Evolutionary conservation across 2,888 invertebrate genomes (phyloP).

Genomic region (Trimorus sp.): DNA sequence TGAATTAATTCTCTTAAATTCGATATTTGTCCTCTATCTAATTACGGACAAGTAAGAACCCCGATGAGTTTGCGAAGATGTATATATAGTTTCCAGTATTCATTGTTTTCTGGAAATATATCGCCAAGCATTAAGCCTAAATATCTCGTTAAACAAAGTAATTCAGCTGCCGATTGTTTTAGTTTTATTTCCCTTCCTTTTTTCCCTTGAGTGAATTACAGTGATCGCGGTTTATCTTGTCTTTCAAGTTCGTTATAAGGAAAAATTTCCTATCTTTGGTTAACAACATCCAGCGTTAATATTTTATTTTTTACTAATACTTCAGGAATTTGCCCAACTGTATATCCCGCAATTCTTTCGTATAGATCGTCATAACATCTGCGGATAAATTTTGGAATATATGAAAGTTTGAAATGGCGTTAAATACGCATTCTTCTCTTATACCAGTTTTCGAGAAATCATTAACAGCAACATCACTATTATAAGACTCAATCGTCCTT

Average conservation of each 20-base stretch:
- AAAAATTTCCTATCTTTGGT: conserved; percentile 50
- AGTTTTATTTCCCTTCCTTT: conserved; percentile 53
- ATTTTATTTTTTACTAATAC: conserved; percentile 38
- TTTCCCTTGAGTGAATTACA: conserved; percentile 49
- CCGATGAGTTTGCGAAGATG: no score
- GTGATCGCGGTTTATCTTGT: conserved; percentile 47
- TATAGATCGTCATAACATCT: conserved; percentile 50
- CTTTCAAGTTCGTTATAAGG: conserved; percentile 42
- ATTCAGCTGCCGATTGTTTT: conserved; percentile 48
- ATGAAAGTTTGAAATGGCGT: conserved; percentile 55
- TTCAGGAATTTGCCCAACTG: conserved; percentile 47
- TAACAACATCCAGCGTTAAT: conserved; percentile 47
- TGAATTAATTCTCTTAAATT: no score
- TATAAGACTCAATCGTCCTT: conserved; percentile 56
- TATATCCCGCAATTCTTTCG: conserved; percentile 55
- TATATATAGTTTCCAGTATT: no score
- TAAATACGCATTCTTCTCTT: conserved; percentile 58
- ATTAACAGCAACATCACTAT: conserved; percentile 44
- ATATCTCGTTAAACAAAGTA: no score
- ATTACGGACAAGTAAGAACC: no score
- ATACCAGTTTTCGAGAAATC: conserved; percentile 56
- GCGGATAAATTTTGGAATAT: conserved; percentile 51
- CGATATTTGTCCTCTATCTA: no score
- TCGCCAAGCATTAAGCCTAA: no score
- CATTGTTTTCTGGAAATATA: no score